Evolutionary conservation across 1,140 invertebrate species (phyloP).

Genomic region (Limonius californicus): DNA sequence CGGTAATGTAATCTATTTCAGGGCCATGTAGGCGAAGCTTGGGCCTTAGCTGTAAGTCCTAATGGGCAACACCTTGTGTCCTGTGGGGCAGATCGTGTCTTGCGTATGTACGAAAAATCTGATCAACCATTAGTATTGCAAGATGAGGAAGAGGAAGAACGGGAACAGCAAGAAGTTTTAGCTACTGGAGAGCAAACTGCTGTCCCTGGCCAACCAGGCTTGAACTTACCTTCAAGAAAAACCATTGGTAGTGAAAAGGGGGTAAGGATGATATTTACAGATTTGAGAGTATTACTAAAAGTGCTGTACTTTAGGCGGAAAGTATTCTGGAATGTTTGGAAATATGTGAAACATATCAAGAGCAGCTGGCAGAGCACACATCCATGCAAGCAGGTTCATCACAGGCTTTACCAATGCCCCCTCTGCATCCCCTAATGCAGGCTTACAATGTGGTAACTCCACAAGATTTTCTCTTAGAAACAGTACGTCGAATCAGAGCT

Average conservation of each 20-base stretch:
- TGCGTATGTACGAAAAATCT: conserved; percentile 84
- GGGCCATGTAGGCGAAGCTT: conserved; percentile 78
- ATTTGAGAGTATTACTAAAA: too few species aligned
- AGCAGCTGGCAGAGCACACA: conserved; percentile 50
- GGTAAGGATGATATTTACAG: too few species aligned
- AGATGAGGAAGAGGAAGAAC: conserved; percentile 84
- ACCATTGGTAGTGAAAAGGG: conserved; percentile 88
- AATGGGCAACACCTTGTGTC: conserved; percentile 78
- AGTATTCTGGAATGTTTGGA: conserved; percentile 84
- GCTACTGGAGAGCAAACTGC: conserved; percentile 66
- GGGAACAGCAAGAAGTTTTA: conserved; percentile 69
- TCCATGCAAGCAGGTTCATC: conserved; percentile 40
- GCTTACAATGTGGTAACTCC: conserved; percentile 69
- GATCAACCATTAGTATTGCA: conserved; percentile 87
- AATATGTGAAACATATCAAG: conserved; percentile 66
- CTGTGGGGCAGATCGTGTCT: conserved; percentile 83
- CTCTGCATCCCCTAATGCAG: conserved; percentile 70
- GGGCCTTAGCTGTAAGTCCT: conserved; percentile 70
- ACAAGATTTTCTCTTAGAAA: conserved; percentile 78
- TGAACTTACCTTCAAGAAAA: conserved; percentile 81
- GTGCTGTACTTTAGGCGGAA: conserved; percentile 66
- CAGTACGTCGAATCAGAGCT: conserved; percentile 70
- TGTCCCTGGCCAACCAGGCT: conserved; percentile 62
- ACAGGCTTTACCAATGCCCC: conserved; percentile 42
- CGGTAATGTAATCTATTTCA: too few species aligned